These are phyloP conservation scores for Holcopasites calliopsidis DNA, from an alignment of 1,140 invertebrate species.

Conservation along the genomic window DNA sequence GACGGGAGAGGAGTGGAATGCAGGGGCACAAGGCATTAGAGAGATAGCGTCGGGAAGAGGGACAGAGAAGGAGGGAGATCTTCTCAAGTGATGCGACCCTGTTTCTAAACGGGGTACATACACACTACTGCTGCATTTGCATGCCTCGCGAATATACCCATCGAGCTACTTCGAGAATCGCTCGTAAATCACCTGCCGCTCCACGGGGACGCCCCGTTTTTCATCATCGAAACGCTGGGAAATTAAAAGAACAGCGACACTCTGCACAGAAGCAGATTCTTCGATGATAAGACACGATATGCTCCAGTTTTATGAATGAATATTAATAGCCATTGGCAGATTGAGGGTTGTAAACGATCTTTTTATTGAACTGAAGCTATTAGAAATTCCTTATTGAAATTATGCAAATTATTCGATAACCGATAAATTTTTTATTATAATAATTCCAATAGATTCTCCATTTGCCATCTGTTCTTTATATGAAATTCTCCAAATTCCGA, in stretches of 20 bases:
- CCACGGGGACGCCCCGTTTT: slow-evolving; percentile 19
- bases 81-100: slow-evolving; percentile 53
- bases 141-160: slow-evolving; percentile 21
- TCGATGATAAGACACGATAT: neutral
- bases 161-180: slow-evolving; percentile 23
- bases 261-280: neutral
- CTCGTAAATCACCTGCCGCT: slow-evolving; percentile 32
- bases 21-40: slow-evolving; percentile 18
- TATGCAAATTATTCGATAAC: too few species aligned
- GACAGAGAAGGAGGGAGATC: neutral
- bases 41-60: slow-evolving; percentile 9
- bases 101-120: slow-evolving; percentile 52
- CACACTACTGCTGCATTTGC: slow-evolving; percentile 31
- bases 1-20: slow-evolving; percentile 23
- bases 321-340: too few species aligned
- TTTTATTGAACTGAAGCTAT: too few species aligned
- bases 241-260: slow-evolving; percentile 17
- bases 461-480: too few species aligned
- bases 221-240: slow-evolving; percentile 23
- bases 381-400: too few species aligned
- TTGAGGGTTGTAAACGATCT: too few species aligned
- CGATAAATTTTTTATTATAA: too few species aligned
- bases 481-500: too few species aligned
- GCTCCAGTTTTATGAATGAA: neutral
- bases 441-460: too few species aligned